phyloP scores from a whole-genome alignment of 2,888 invertebrate genomes.

The Helleia helle region DNA sequence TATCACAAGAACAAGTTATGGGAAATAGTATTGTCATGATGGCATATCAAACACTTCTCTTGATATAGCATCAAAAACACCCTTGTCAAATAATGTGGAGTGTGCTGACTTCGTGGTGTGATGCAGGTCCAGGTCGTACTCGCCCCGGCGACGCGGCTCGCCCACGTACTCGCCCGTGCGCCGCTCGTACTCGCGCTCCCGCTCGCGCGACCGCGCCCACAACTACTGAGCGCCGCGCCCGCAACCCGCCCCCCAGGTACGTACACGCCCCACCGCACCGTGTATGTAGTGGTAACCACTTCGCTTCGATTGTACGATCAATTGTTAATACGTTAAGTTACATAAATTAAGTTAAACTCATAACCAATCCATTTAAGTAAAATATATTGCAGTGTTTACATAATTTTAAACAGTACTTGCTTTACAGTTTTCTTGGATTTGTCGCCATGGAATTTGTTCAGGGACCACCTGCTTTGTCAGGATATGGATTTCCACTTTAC shows the following conservation, averaged over 20 bases:
- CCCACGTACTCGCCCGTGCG: constrained; percentile 96
- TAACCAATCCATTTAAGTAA: too few relatives aligned
- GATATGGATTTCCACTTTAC: constrained; percentile 2
- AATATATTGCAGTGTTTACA: too few relatives aligned
- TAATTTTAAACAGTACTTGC: constrained; percentile 6
- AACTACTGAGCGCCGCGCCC: constrained; percentile 45
- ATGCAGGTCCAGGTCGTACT: constrained; percentile 80
- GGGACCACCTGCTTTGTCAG: constrained; percentile 1
- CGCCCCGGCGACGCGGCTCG: constrained; percentile 88
- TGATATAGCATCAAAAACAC: too few relatives aligned
- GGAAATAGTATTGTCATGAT: too few relatives aligned
- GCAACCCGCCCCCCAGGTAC: constrained; percentile 7
- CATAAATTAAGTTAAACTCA: too few relatives aligned
- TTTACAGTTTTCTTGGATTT: constrained; percentile 9
- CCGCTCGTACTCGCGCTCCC: constrained; percentile 87
- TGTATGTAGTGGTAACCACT: too few relatives aligned
- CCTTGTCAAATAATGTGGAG: not conserved
- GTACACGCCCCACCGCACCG: too few relatives aligned
- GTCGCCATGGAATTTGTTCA: constrained; percentile 3
- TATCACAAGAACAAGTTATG: too few relatives aligned
- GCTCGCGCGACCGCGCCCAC: constrained; percentile 69
- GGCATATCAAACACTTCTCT: too few relatives aligned
- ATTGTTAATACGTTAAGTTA: too few relatives aligned
- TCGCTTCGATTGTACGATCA: too few relatives aligned
- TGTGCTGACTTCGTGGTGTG: not conserved